Evolutionary conservation across 2,113 vertebrate genomes (phyloP), one percentile per base, ranked within the genome.

Genomic region (Loxodonta africana): DNA sequence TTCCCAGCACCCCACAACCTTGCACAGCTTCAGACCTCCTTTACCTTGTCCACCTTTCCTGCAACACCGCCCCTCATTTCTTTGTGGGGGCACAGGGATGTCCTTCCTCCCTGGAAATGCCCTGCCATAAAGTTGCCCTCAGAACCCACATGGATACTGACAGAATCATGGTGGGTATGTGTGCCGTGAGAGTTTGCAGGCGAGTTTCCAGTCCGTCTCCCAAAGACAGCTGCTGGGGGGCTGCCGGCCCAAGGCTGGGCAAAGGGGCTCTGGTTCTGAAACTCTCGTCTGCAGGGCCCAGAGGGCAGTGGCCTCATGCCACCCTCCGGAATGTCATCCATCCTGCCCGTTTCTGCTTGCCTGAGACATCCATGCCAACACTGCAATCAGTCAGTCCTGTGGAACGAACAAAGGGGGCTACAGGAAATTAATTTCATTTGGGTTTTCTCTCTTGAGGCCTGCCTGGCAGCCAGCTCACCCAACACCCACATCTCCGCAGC

Each of bases 361-460:
- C 86, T 28, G 37, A 30, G 69, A 69, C 53, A 1, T 78, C 83
- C 62, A 2, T 11, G 77, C 95, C 92, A 94, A 15, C 30, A 1
- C 90, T 18, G 88, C 76, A 33, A 82, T 90, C 97, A 62, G 4
- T 83, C 84, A 77, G 57, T 67, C 67, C 84, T 2, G 57, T 92
- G 94, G 48, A 91, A 37, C 60, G 80, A 95, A 77, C 87, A 83
- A 62, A 93, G 95, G 86, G 87, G 96, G 85, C 90, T 95, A 62
- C 92, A 93, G 97, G 93, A 96, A 98, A 98, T 96, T 87, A 95
- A 96, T 97, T 97, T 97, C 97, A 83, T 92, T 96, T 97, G 90
- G 76, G 94, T 95, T 85, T 41, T 6, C 87, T 95, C 96, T 97
- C 95, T 97, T 25, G 94, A 86, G 90, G 93, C 90, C 62, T 91